Evolutionary conservation across 2,113 vertebrate genomes (phyloP).

Genomic region (Trinectes maculatus): DNA sequence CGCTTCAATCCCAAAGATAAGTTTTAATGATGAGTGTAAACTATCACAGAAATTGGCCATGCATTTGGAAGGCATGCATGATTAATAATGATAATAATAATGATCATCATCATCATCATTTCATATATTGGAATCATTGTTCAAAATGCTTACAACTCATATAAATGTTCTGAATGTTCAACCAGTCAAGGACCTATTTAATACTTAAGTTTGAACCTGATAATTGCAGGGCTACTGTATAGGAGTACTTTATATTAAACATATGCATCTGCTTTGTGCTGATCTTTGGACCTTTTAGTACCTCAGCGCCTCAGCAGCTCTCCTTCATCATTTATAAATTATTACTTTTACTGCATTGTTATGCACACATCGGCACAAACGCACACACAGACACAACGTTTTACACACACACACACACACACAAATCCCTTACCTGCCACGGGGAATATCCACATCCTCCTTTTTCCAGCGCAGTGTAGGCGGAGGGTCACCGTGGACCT

Average conservation of each 20-base stretch:
- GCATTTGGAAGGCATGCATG: background rate
- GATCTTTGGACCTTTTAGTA: background rate
- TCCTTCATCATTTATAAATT: conserved; percentile 28
- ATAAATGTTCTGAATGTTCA: too few species aligned
- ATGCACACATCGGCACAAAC: conserved; percentile 2
- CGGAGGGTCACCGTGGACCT: conserved; percentile 92
- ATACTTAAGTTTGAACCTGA: background rate
- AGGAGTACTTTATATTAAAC: conserved; percentile 7
- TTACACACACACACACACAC: conserved; percentile 17
- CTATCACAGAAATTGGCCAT: background rate
- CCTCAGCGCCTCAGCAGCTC: conserved; percentile 31
- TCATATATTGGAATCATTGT: too few species aligned
- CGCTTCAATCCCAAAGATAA: background rate
- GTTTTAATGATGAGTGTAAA: background rate
- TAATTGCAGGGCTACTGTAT: conserved; percentile 2
- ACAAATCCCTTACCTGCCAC: conserved; percentile 87
- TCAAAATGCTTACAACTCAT: too few species aligned
- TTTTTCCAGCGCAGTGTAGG: conserved; percentile 94
- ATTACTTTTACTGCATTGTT: background rate
- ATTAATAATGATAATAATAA: too few species aligned
- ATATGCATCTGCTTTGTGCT: background rate
- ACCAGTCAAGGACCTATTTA: too few species aligned
- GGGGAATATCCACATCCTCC: conserved; percentile 89
- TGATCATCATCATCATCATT: too few species aligned
- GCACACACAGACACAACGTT: background rate